These are phyloP conservation scores for Martes martes DNA, from an alignment of 2,113 vertebrate species.

Conservation along the genomic window DNA sequence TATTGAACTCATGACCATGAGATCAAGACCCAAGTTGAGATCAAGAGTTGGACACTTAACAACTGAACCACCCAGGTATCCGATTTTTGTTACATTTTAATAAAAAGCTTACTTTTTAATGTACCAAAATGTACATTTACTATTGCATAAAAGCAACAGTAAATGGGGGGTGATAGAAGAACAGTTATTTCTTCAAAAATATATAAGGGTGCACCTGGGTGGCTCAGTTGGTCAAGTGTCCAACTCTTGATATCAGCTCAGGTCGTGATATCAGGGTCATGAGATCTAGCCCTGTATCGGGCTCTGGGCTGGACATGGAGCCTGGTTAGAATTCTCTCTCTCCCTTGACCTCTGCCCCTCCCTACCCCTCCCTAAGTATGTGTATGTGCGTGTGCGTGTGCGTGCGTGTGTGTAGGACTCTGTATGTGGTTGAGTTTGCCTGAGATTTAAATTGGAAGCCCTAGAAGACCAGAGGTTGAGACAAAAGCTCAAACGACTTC, in stretches of 20 bases:
- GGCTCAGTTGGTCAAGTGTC: not conserved
- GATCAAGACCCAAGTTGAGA: not conserved
- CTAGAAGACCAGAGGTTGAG: not conserved
- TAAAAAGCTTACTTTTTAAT: not conserved
- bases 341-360: not conserved
- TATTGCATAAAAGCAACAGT: not conserved
- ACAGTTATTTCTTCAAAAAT: not conserved
- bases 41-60: no score
- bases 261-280: not conserved
- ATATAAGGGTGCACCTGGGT: not conserved
- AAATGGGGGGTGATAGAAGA: not conserved
- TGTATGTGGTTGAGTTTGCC: not conserved
- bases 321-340: not conserved
- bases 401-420: not conserved
- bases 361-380: not conserved
- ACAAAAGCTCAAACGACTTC: not conserved
- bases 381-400: not conserved
- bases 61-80: no score
- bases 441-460: not conserved
- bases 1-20: not conserved
- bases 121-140: not conserved
- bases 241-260: not conserved
- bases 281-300: not conserved
- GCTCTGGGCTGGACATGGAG: not conserved
- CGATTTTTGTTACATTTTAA: not conserved